Evolutionary conservation across 2,797 vertebrate genomes (phyloP), one percentile per base, ranked within the genome.

Genomic region (Periophthalmus magnuspinnatus): DNA sequence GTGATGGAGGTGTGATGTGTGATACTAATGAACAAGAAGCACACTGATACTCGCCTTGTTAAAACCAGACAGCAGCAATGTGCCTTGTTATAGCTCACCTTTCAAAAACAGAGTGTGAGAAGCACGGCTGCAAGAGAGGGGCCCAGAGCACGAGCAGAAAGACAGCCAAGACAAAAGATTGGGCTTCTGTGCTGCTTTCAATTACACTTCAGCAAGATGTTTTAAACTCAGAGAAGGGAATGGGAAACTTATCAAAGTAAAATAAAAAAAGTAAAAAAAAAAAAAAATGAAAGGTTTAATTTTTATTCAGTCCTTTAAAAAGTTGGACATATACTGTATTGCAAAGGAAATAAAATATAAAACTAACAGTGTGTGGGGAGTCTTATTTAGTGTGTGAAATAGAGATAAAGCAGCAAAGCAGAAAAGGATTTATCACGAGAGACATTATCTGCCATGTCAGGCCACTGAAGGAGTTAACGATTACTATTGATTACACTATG

Each of bases 1-100:
- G 84, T 82, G 86, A 88, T 65, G 74, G 77, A 85, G 79, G 89
- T 85, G 87, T 84, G 83, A 90, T 89, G 81, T 82, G 77, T 75
- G 82, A 86, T 80, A 85, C 84, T 88, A 90, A 90, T 86, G 87
- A 91, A 89, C 81, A 86, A 86, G 72, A 87, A 72, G 71, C 72
- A 74, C 75, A 82, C 70, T 79, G 80, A 86, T 85, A 83, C 70
- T 78, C 67, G 79, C 77, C 89, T 90, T 81, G 86, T 89, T 88
- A 84, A 87, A 87, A 81, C 57, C 68, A 84, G 81, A 84, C 67
- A 78, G 70, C 72, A 74, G 74, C 85, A 74, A 85, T 77, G 68
- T 71, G 74, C 80, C 80, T 86, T 85, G 87, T 84, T 87, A 86
- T 86, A 81, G 81, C 79, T 83, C 84, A 84, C 75, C 73, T 86